These are phyloP conservation scores for Leptoclinus maculatus DNA, from an alignment of 2,797 vertebrate species.

Conservation along the genomic window DNA sequence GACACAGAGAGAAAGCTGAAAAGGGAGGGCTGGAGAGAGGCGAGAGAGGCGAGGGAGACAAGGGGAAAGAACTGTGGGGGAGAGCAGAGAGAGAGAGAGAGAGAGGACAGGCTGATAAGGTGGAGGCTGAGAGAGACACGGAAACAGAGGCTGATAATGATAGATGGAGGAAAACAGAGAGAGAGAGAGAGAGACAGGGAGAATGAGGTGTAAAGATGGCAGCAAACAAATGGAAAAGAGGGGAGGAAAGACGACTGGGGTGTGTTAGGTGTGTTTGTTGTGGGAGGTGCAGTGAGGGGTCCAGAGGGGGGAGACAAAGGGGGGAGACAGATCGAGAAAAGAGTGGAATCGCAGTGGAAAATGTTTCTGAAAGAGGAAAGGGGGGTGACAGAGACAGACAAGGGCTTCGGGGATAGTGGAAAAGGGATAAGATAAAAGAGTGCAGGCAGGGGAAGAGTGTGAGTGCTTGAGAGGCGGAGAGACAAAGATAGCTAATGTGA, in stretches of 20 bases:
- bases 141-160: conserved; percentile 61
- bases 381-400: conserved; percentile 50
- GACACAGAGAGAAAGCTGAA: conserved; percentile 28
- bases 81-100: too few relatives aligned
- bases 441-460: conserved; percentile 27
- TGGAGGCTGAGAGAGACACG: conserved; percentile 40
- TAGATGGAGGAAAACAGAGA: conserved; percentile 46
- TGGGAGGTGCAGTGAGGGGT: conserved; percentile 36
- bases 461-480: conserved; percentile 24
- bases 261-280: conserved; percentile 51
- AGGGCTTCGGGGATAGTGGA: conserved; percentile 52
- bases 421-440: conserved; percentile 67
- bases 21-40: conserved; percentile 23
- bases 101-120: conserved; percentile 69
- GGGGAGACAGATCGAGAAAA: conserved; percentile 30
- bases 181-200: conserved; percentile 3
- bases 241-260: conserved; percentile 16
- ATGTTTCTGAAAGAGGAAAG: conserved; percentile 48
- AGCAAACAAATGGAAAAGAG: conserved; percentile 45
- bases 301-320: not conserved
- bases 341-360: conserved; percentile 56
- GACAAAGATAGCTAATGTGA: conserved; percentile 34
- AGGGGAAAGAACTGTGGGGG: conserved; percentile 20
- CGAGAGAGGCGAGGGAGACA: conserved; percentile 16
- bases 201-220: conserved; percentile 43